Evolutionary conservation across 1,140 invertebrate genomes (phyloP), one percentile per base, ranked within the genome.

Genomic region (Scaptomyza montana): DNA sequence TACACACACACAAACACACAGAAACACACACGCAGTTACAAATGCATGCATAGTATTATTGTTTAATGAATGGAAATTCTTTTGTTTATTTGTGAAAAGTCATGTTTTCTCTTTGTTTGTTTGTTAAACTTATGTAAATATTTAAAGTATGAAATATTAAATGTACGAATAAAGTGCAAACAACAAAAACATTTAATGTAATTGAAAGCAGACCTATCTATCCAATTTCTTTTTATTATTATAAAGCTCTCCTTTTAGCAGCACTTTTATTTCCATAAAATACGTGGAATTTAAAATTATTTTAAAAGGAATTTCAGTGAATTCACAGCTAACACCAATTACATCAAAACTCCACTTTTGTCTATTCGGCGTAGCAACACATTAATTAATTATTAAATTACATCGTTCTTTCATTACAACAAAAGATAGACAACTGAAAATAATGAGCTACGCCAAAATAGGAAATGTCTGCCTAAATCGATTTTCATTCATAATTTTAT

Each of bases 101-200:
- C 79, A 84, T 89, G 80, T 89, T 89, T 89, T 89, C 84, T 89
- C 84, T 74, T 77, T 85, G 80, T 85, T 87, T 87, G 84, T 89
- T 89, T 89, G 84, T 89, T 89, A 89, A 89, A 89, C 87, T 89
- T 89, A 89, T 89, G 84, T 89, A 89, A 89, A 89, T 89, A 89
- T 89, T 89, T 84, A 89, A 89, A 89, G 85, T 84, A 89, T 89
- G 84, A 89, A 89, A 89, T 80, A 89, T 89, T 89, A 89, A 89
- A 89, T 89, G 79, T 89, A 89, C 84, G 84, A 89, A 89, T 89
- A 89, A 89, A 89, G 84, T 89, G 84, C 84, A 87, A 77, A 89
- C 84, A 89, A 89, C 80, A 89, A 89, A 89, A 84, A 89, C 85
- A 89, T 89, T 89, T 84, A 89, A 89, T 89, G 84, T 89, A 87